Evolutionary conservation across 2,888 invertebrate genomes (phyloP).

Genomic region (Bombylius discolor): DNA sequence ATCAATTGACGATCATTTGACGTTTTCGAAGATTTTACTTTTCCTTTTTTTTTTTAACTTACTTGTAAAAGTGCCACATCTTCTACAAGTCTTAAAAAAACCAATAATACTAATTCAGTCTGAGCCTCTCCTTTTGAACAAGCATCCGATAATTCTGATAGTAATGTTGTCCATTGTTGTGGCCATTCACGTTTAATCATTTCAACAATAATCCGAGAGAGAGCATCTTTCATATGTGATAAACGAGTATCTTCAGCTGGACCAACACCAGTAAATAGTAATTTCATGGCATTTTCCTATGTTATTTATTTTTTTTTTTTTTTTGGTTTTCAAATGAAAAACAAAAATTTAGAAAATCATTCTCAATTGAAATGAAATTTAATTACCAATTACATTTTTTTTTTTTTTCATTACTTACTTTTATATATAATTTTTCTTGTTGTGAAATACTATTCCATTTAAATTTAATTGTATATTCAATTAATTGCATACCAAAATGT

Average conservation of each 20-base stretch:
- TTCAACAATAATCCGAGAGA: slow-evolving; percentile 86
- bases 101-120: slow-evolving; percentile 78
- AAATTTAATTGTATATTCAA: slow-evolving; percentile 88
- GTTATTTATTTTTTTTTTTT: not conserved
- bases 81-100: slow-evolving; percentile 81
- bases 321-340: not conserved
- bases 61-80: slow-evolving; percentile 84
- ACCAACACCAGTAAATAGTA: slow-evolving; percentile 61
- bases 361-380: not conserved
- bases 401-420: slow-evolving; percentile 37
- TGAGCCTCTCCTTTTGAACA: slow-evolving; percentile 74
- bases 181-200: slow-evolving; percentile 97
- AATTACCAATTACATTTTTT: not conserved
- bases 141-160: slow-evolving; percentile 70
- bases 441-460: slow-evolving; percentile 82
- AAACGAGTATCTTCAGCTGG: slow-evolving; percentile 51
- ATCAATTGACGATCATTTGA: too few relatives aligned
- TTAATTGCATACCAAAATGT: slow-evolving; percentile 82
- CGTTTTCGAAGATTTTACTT: not conserved
- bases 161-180: slow-evolving; percentile 83
- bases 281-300: slow-evolving; percentile 76
- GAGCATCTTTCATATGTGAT: slow-evolving; percentile 69
- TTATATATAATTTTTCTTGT: slow-evolving; percentile 78
- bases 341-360: slow-evolving; percentile 8
- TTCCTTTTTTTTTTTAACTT: too few relatives aligned